These are phyloP conservation scores for Brachypodius melanocephalos DNA, from an alignment of 2,113 vertebrate species.

Conservation along the genomic window DNA sequence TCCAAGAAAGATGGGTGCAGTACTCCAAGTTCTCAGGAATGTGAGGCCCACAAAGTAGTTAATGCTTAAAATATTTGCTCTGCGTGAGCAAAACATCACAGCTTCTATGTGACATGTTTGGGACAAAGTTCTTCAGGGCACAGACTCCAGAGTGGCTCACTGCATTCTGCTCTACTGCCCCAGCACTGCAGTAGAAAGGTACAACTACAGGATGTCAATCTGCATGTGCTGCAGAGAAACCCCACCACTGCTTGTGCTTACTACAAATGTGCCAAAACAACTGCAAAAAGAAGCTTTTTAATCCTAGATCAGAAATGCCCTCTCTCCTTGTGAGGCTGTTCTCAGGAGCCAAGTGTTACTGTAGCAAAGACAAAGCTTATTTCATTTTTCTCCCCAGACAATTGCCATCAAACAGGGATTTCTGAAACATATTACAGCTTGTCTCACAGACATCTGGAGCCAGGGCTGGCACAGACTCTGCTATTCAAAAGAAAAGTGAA, in stretches of 20 bases:
- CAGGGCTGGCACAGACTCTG: conserved; percentile 48
- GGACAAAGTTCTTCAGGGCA: neutral
- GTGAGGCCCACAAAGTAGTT: neutral
- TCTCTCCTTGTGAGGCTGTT: conserved; percentile 9
- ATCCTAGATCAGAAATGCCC: conserved; percentile 10
- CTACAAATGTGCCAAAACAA: neutral
- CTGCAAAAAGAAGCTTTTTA: neutral
- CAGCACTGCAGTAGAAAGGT: neutral
- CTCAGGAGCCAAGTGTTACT: conserved; percentile 6
- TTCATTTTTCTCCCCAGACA: conserved; percentile 37
- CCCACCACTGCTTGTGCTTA: neutral
- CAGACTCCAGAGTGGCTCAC: neutral
- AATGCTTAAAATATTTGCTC: neutral
- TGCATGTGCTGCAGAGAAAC: neutral
- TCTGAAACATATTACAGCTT: conserved; percentile 62
- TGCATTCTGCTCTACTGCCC: neutral
- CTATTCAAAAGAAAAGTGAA: conserved; percentile 53
- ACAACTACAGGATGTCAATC: neutral
- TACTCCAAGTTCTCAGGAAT: neutral
- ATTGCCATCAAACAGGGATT: conserved; percentile 67
- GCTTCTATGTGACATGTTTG: rapidly evolving
- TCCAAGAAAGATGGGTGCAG: neutral
- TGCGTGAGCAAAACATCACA: neutral
- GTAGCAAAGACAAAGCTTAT: conserved; percentile 34
- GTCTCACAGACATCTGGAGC: conserved; percentile 72